Percentiles rank a stretch among this genome's conserved stretches.
These are phyloP conservation scores for Eupithecia centaureata DNA, from an alignment of 2,888 invertebrate genomes.

Conservation along the genomic window DNA sequence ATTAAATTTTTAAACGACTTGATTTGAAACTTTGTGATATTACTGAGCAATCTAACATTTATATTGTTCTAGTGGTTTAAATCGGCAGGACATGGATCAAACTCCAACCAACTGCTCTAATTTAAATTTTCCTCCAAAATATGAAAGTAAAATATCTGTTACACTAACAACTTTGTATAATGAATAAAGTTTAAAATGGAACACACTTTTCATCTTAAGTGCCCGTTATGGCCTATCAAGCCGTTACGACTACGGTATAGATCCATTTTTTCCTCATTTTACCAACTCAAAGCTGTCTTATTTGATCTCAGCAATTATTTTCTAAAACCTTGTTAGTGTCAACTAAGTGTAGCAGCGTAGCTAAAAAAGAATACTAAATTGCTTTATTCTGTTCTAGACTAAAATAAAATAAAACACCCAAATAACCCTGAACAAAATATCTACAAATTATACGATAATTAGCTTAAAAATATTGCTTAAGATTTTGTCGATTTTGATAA, in stretches of 20 bases:
- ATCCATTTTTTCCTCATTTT: conserved; percentile 45
- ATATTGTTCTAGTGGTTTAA: conserved; percentile 21
- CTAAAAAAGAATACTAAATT: too few relatives aligned
- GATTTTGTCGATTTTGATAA: too few relatives aligned
- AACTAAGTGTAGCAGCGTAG: too few relatives aligned
- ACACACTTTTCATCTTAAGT: conserved; percentile 67
- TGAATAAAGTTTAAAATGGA: conserved; percentile 67
- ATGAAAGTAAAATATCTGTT: conserved; percentile 63
- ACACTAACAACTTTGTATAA: conserved; percentile 61
- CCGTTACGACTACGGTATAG: conserved; percentile 55
- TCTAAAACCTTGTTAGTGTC: neutral
- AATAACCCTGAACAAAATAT: too few relatives aligned
- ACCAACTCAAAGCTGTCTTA: conserved; percentile 49
- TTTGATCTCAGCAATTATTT: conserved; percentile 40
- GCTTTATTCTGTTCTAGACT: too few relatives aligned
- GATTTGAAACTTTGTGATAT: neutral
- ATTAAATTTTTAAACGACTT: too few relatives aligned
- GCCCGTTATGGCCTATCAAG: conserved; percentile 64
- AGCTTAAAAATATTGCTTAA: too few relatives aligned
- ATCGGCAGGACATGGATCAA: conserved; percentile 28
- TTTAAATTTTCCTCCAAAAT: conserved; percentile 59
- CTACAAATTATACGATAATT: too few relatives aligned
- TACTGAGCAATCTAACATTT: neutral
- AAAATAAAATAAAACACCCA: too few relatives aligned
- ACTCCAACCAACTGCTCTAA: conserved; percentile 46